Evolutionary conservation across 1,140 invertebrate genomes (phyloP).

Genomic region (Nymphalis io): DNA sequence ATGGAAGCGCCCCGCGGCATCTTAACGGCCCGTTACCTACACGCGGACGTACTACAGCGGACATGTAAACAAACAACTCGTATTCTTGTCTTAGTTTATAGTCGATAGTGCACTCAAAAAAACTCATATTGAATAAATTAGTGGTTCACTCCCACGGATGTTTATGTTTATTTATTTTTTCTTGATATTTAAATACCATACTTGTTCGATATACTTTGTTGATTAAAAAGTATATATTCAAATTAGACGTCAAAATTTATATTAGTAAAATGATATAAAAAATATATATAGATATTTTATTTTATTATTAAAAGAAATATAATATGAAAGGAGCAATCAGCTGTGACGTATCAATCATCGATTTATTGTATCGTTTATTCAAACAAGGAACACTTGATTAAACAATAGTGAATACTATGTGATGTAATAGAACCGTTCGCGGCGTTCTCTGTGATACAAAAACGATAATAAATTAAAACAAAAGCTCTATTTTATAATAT

Average conservation of each 20-base stretch:
- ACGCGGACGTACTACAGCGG: conserved; percentile 64
- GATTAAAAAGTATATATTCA: too few species aligned
- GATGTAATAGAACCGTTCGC: conserved; percentile 20
- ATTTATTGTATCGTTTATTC: conserved; percentile 17
- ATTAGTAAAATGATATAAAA: too few species aligned
- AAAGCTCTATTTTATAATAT: conserved; percentile 42
- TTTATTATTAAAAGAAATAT: not conserved
- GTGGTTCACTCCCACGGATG: conserved; percentile 2
- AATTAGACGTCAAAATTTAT: too few species aligned
- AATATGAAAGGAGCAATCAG: not conserved
- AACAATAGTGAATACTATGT: conserved; percentile 27
- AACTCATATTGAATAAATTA: conserved; percentile 5
- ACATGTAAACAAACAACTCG: conserved; percentile 74
- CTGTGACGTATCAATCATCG: conserved; percentile 19
- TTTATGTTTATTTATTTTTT: not conserved
- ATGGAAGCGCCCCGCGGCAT: conserved; percentile 52
- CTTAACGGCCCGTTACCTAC: conserved; percentile 67
- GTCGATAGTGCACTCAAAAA: conserved; percentile 33
- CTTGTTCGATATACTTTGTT: not conserved
- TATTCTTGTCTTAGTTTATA: conserved; percentile 39
- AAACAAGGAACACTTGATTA: conserved; percentile 29
- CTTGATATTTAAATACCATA: not conserved
- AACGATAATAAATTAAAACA: conserved; percentile 37
- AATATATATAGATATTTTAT: not conserved
- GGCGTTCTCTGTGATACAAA: conserved; percentile 20